Evolutionary conservation across 2,113 vertebrate species (phyloP), one percentile per base, ranked within the genome.

Genomic region (Megaceryle maxima): DNA sequence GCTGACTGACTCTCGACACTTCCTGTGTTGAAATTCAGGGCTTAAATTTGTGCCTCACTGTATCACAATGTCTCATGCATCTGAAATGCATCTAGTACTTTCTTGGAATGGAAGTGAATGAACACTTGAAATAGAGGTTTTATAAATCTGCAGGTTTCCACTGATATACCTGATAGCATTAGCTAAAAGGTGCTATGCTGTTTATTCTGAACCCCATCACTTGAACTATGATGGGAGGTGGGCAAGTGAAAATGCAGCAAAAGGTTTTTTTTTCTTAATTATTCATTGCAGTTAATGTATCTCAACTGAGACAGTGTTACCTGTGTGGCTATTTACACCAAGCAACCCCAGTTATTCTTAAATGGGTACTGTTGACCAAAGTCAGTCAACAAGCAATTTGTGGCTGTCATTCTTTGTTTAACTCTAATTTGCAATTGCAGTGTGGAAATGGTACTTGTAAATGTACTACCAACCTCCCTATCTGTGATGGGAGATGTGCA

Each of bases 121-220:
- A 97, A 97, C 96, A 96, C 96, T 96, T 97, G 96, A 96, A 95
- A 95, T 96, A 96, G 91, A 96, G 91, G 24, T 73, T n/a, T 55
- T 80, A 19, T 17, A 35, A 74, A 55, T 50, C 28, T 56, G n/a
- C 25, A 67, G 2, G n/a, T 64, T 91, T 72, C 46, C 18, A 11
- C 28, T 10, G 1, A n/a, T 77, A 9, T 3, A 50, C 17, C 9
- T 63, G 55, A 50, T 86, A 83, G 60, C 0, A 0, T 66, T 62
- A 88, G 46, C 43, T 90, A 6, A 50, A 93, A 77, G 29, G 50
- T 80, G 19, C 44, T 68, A 0, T 70, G 16, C 26, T 90, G 6
- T 66, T 79, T 55, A 7, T 66, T 90, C 5, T 7, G 37, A 39
- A 28, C 67, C 7, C 11, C 56, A 0, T 64, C 16, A 35, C 31